phyloP scores from a whole-genome alignment of 1,140 invertebrate genomes.

The Drosophila orena region DNA sequence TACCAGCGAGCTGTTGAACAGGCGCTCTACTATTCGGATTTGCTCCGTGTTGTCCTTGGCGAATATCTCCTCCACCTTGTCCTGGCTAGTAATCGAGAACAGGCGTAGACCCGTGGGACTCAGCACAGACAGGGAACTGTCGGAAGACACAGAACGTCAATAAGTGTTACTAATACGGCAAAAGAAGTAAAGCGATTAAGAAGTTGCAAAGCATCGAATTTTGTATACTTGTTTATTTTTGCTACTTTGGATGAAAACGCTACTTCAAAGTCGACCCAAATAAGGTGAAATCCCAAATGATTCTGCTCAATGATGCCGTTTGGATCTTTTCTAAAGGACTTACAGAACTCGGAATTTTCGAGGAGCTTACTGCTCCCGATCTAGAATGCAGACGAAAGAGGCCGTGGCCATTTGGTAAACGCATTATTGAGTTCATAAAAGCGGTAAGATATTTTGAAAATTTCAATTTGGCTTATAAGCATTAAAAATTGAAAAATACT shows the following conservation, averaged over 20 bases:
- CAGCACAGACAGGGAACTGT: conserved; percentile 73
- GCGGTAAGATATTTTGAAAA: conserved; percentile 83
- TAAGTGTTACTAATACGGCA: neutral
- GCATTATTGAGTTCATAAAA: conserved; percentile 90
- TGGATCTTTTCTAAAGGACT: conserved; percentile 89
- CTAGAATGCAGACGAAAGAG: conserved; percentile 87
- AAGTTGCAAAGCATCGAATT: too few relatives aligned
- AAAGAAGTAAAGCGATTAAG: too few relatives aligned
- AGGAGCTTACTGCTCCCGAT: conserved; percentile 84
- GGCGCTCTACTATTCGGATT: conserved; percentile 79
- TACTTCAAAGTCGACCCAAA: conserved; percentile 67
- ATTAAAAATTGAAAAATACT: too few relatives aligned
- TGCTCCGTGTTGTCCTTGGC: conserved; percentile 81
- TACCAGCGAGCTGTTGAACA: conserved; percentile 83
- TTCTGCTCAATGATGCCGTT: conserved; percentile 92
- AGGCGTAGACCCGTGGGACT: conserved; percentile 70
- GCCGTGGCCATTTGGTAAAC: conserved; percentile 89
- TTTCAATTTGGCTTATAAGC: neutral
- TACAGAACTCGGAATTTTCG: conserved; percentile 81
- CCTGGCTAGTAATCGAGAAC: conserved; percentile 69
- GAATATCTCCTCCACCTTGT: conserved; percentile 83
- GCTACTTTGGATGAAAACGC: neutral
- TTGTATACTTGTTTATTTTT: too few relatives aligned
- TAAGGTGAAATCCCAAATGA: conserved; percentile 87
- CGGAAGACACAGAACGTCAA: neutral